Evolutionary conservation across 2,113 vertebrate species (phyloP), one percentile per base, ranked within the genome.

Genomic region (Chlamydotis undulata): DNA sequence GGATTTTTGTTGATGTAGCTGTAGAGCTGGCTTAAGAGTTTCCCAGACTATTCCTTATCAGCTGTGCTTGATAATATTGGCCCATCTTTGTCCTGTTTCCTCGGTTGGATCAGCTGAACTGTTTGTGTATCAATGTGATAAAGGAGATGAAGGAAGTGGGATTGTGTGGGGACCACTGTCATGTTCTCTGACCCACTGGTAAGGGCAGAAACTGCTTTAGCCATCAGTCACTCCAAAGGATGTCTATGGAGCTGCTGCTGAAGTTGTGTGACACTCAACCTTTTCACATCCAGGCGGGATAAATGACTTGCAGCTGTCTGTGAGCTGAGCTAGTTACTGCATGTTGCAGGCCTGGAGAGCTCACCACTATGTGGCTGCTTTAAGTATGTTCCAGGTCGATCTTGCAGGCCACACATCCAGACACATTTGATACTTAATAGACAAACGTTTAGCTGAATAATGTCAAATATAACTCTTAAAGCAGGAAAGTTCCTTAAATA

Each of bases 61-160:
- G 24, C 47, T 0, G 0, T 78, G 47, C 13, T 75, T 33, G 41
- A 43, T 43, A 43, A 12, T 23, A 12, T 3, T 7, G 31, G 33
- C 35, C 28, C 21, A 5, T 60, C 49, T 60, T 49, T 56, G 10
- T 26, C 19, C 13, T 43, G 2, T 68, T 28, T 79, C 12, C 60
- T 59, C 25, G 9, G 16, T 10, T 75, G 52, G 37, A 61, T 75
- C 65, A 59, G 60, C 53, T 87, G 39, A 49, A 4, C 25, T 74
- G 8, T 60, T 55, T 37, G 25, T 75, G 56, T 14, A 15, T 59
- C 37, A 6, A 2, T 21, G 10, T 28, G 19, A 31, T 56, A 45
- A 35, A 14, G 33, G 28, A 75, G 31, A 47, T 67, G 56, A 55
- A 33, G 29, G 41, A 68, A 67, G 10, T 53, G n/a, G 26, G 17